Evolutionary conservation across 2,797 vertebrate genomes (phyloP), one percentile per base, ranked within the genome.

Genomic region (Pseudochirops cupreus): DNA sequence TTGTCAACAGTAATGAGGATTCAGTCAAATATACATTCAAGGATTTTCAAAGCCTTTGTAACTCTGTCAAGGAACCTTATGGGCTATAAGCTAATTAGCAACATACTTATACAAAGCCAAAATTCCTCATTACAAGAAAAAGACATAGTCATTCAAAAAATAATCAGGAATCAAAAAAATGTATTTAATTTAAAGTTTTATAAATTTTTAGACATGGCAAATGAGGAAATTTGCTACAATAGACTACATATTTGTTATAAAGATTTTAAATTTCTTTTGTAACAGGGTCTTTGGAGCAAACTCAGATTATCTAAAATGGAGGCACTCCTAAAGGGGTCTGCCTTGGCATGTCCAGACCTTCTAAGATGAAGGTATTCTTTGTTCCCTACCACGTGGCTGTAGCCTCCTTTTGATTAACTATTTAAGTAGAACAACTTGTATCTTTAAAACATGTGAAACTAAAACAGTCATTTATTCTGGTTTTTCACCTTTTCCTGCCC

Each of bases 71-170:
- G 28, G 93, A 94, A 96, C 90, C 90, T 92, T 39, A 90, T 55
- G 7, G 24, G 7, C 39, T 95, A 50, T 50, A 95, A 55, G 6
- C 16, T 96, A 93, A 94, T 93, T 90, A 92, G 33, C 94, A 92
- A 94, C 89, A 58, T 21, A 18, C 12, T 93, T 96, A 92, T 94
- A 91, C 89, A 91, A 97, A 97, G 96, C 52, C 94, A 59, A 92
- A 96, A 13, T 94, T 96, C 52, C 2, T 55, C 52, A 91, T 52
- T 91, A 33, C 33, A 93, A 90, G 31, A 95, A 67, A 91, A 29
- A 0, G 89, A 33, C 10, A 46, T 87, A 39, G 55, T 29, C 97
- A 54, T 94, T 91, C 92, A 94, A 56, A 92, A 95, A 9, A 94
- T 94, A 24, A 12, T 90, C 55, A 93, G 14, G 96, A 96, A 95